Evolutionary conservation across 2,797 vertebrate genomes (phyloP), one percentile per base, ranked within the genome.

Genomic region (Iguana delicatissima): DNA sequence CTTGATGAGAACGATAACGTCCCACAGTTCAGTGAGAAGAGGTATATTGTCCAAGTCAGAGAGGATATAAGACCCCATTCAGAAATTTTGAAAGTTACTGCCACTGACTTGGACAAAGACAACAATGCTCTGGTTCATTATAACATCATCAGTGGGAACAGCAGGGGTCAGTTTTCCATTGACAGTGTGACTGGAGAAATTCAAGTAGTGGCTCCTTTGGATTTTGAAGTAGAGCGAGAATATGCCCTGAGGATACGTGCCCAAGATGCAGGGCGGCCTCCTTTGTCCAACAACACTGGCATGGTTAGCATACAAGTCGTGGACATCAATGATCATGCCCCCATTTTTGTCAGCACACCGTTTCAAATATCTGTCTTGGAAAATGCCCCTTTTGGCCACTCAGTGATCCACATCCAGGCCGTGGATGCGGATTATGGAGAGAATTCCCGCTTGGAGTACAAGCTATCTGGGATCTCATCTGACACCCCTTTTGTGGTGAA

Each of bases 1-100:
- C 96, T 99, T 62, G 99, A 99, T 2, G 99, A 99, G 95, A 99
- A 99, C 0, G 99, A 99, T 97, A 99, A 99, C 0, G 98, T 98
- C 32, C 99, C 99, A 14, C 99, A 99, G 95, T 99, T 99, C 96
- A 99, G 98, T 0, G 98, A 99, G 95, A 99, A 99, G 93, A 98
- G 99, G 3, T 99, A 99, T 7, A 98, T 99, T 12, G 98, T 99
- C 14, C 98, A 98, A 81, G 99, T 99, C 89, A 98, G 98, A 46
- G 99, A 99, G 96, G 98, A 99, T 22, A 95, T 99, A 46, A 97
- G 98, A 67, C 98, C 99, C 2, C 99, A 99, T 94, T 98, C 98
- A 0, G 98, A 99, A 87, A 96, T 99, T 89, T 95, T 99, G 52
- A 97, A 98, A 0, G 98, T 99, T 59, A 99, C 98, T 0, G 99